phyloP scores from a whole-genome alignment of 2,888 invertebrate genomes.

The Microplitis manilae region DNA sequence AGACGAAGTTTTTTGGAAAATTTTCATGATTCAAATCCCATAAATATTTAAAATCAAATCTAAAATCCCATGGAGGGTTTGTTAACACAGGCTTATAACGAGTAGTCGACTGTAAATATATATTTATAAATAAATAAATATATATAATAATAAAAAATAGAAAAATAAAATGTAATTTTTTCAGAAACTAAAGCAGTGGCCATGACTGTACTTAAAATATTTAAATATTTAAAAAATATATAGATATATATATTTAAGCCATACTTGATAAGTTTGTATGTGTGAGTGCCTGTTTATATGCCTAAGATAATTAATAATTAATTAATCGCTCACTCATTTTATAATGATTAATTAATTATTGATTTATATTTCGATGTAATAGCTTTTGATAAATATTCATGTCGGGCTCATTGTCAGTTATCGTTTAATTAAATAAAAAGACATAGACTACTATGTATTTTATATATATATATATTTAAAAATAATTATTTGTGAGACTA shows the following conservation, averaged over 20 bases:
- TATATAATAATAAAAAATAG: not conserved
- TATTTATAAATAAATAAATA: constrained; percentile 42
- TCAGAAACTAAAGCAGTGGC: constrained; percentile 58
- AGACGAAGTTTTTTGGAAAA: too few relatives aligned
- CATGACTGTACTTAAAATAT: constrained; percentile 68
- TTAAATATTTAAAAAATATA: not conserved
- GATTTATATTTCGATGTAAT: constrained; percentile 43
- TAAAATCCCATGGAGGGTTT: too few relatives aligned
- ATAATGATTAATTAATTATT: too few relatives aligned
- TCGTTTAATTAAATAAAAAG: constrained; percentile 18
- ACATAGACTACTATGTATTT: too few relatives aligned
- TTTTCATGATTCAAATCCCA: too few relatives aligned
- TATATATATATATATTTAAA: constrained; percentile 4
- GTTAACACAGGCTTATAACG: too few relatives aligned
- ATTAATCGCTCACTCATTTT: too few relatives aligned
- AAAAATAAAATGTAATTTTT: constrained; percentile 58
- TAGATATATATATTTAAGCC: constrained; percentile 58
- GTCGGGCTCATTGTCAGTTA: constrained; percentile 53
- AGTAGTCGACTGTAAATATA: not conserved
- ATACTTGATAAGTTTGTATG: constrained; percentile 64
- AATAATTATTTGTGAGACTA: constrained; percentile 29
- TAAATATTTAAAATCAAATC: too few relatives aligned
- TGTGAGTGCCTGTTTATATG: constrained; percentile 70
- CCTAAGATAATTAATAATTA: constrained; percentile 46
- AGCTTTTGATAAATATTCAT: constrained; percentile 47